phyloP scores from a whole-genome alignment of 2,888 invertebrate species.

The Ophonus ardosiacus region DNA sequence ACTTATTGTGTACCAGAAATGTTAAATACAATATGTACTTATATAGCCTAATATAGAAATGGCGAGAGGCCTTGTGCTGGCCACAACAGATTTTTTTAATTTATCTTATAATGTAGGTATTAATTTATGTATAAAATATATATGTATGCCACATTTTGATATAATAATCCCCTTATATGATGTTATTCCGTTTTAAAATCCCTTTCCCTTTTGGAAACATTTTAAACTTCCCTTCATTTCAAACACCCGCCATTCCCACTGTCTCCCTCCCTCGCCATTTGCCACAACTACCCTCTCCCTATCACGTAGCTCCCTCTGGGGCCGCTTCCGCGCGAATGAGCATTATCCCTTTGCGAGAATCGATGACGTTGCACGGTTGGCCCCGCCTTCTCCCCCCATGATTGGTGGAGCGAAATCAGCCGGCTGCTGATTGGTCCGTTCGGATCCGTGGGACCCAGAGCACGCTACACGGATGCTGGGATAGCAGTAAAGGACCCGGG shows the following conservation, averaged over 20 bases:
- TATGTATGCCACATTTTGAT: no score
- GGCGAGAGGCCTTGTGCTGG: no score
- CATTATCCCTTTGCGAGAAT: slow-evolving; percentile 71
- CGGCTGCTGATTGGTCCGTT: background rate
- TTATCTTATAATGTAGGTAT: no score
- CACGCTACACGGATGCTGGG: slow-evolving; percentile 29
- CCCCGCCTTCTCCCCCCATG: slow-evolving; percentile 59
- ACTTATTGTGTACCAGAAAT: no score
- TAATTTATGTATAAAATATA: no score
- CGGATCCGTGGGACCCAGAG: background rate
- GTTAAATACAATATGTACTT: no score
- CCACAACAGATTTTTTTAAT: no score
- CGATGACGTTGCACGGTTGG: slow-evolving; percentile 68
- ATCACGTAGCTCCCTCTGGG: slow-evolving; percentile 74
- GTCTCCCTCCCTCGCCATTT: slow-evolving; percentile 50
- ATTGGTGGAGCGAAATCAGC: slow-evolving; percentile 65
- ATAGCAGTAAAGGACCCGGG: background rate
- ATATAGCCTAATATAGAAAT: no score
- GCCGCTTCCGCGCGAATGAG: slow-evolving; percentile 75
- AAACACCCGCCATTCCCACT: slow-evolving; percentile 9
- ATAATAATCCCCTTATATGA: background rate
- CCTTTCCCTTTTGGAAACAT: no score
- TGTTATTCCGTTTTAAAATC: background rate
- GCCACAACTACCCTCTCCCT: slow-evolving; percentile 25
- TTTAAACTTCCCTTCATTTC: background rate